Base-by-base conservation (phyloP, 2,797 vertebrate genomes). In the Rhincodon typus region DNA sequence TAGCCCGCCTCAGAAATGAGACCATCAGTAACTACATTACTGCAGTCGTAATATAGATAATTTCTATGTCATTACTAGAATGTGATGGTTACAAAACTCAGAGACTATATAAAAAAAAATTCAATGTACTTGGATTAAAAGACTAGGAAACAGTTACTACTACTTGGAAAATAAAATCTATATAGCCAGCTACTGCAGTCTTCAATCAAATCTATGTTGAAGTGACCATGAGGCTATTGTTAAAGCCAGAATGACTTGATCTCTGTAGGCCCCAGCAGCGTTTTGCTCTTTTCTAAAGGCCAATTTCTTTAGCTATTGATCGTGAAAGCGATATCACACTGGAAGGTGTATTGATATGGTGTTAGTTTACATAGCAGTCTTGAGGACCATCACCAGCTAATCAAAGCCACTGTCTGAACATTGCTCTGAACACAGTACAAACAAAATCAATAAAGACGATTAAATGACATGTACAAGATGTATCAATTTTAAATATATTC, bases 401-500 rank as follows among this genome's bases (percentile, higher is more conserved):
- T 98, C 97, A 98, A 98, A 98, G 97, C 97, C 97, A 96, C 97
- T 97, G 97, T 97, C 96, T 97, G 96, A 97, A 97, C 86, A 97
- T 97, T 96, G 96, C 97, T 97, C 96, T 97, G 97, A 96, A 97
- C 97, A 97, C 96, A 96, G 88, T 96, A 94, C 97, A 97, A 97
- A 98, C 98, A 97, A 96, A 98, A 98, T 99, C 99, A 98, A 99
- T 99, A 98, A 95, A 95, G 97, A 98, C 97, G 98, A 99, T 99
- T 99, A 99, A 99, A 99, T 98, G 98, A 98, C 98, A 98, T 98
- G 98, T 98, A 98, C 97, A 97, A 67, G 97, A 96, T 97, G 97
- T 98, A 98, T 99, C 98, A 98, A 98, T 99, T 99, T 98, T 98
- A 98, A 98, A 98, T 97, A 97, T 98, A 98, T 97, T 98, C 97